Evolutionary conservation across 2,888 invertebrate species (phyloP).

Genomic region (Zonitis immaculata): DNA sequence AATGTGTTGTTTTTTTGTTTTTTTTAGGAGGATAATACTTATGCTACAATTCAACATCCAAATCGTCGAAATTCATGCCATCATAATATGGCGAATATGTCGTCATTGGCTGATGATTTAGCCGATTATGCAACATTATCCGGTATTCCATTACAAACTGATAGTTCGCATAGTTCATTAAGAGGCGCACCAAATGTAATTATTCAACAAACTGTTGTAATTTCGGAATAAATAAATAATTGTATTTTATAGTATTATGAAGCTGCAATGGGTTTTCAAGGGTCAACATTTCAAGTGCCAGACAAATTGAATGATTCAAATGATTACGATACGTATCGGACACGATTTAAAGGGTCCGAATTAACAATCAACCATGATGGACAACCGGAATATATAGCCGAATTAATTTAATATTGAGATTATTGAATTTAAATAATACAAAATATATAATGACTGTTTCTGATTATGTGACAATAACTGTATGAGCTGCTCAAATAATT

Average conservation of each 20-base stretch:
- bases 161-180: constrained; percentile 52
- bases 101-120: constrained; percentile 50
- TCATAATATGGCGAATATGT: constrained; percentile 46
- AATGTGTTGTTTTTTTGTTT: too few relatives aligned
- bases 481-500: constrained; percentile 14
- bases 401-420: constrained; percentile 50
- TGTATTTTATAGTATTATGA: constrained; percentile 53
- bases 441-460: constrained; percentile 18
- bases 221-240: too few relatives aligned
- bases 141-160: constrained; percentile 43
- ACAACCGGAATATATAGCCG: constrained; percentile 58
- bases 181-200: constrained; percentile 55
- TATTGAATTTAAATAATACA: background rate
- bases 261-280: constrained; percentile 61
- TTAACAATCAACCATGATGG: constrained; percentile 54
- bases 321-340: constrained; percentile 36
- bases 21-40: constrained; percentile 68
- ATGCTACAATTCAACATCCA: constrained; percentile 74
- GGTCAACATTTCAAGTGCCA: constrained; percentile 72
- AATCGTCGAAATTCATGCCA: constrained; percentile 49
- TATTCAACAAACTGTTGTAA: constrained; percentile 10
- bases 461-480: constrained; percentile 23
- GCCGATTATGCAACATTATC: constrained; percentile 65
- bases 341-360: constrained; percentile 47
- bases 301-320: constrained; percentile 34